phyloP scores from a whole-genome alignment of 2,797 vertebrate species.

The Tokudaia tokunoshimensis region DNA sequence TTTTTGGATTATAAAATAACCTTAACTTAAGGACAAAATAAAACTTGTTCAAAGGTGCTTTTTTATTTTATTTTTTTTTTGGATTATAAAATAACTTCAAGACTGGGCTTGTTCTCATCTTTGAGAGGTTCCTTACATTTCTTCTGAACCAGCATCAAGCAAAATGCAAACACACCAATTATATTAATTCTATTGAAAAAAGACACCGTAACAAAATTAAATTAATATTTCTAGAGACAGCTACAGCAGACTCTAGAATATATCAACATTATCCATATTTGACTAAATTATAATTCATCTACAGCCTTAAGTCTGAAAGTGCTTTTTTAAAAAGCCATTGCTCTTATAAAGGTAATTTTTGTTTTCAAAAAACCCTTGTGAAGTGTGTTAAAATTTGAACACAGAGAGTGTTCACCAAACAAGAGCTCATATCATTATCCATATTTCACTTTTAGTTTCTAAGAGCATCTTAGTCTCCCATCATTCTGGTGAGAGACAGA shows the following conservation, averaged over 20 bases:
- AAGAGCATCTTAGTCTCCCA: background rate
- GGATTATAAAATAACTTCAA: background rate
- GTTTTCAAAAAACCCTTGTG: background rate
- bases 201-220: background rate
- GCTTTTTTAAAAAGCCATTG: background rate
- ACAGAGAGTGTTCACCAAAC: background rate
- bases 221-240: background rate
- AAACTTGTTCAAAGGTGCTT: background rate
- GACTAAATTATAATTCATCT: constrained; percentile 10
- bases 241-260: background rate
- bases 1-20: constrained; percentile 10
- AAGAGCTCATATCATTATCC: background rate
- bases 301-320: background rate
- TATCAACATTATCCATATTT: background rate
- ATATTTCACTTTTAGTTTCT: constrained; percentile 59
- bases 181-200: background rate
- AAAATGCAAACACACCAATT: constrained; percentile 39
- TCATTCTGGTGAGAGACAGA: background rate
- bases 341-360: constrained; percentile 26
- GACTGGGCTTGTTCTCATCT: background rate
- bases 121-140: background rate
- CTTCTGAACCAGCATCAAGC: background rate
- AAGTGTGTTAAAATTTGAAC: constrained; percentile 43
- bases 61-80: background rate
- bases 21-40: background rate